Conservation (phyloP, 2,888 invertebrate genomes). For the Caenorhabditis drosophilae region DNA sequence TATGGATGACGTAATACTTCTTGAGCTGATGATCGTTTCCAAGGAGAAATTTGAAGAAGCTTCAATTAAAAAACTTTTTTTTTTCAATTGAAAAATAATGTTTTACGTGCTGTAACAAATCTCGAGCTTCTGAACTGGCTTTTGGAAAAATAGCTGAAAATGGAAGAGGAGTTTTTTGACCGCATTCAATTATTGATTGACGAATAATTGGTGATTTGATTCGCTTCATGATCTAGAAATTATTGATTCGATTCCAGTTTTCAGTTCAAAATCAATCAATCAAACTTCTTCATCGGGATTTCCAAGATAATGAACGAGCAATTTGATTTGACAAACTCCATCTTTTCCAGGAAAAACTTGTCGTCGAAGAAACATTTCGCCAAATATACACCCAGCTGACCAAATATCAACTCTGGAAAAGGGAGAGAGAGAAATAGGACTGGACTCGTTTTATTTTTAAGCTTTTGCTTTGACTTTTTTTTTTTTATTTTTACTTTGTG, state of each 20-base stretch:
- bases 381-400: slow-evolving; percentile 73
- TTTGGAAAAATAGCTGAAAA: slow-evolving; percentile 70
- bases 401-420: slow-evolving; percentile 71
- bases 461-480: not conserved
- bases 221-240: slow-evolving; percentile 59
- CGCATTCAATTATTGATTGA: slow-evolving; percentile 67
- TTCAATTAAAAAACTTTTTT: no score
- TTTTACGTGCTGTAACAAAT: slow-evolving; percentile 19
- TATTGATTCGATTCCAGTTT: no score
- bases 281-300: slow-evolving; percentile 69
- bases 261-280: no score
- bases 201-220: slow-evolving; percentile 70
- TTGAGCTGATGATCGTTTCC: slow-evolving; percentile 70
- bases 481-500: slow-evolving; percentile 58
- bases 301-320: slow-evolving; percentile 71
- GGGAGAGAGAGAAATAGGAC: not conserved
- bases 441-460: not conserved
- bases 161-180: slow-evolving; percentile 63
- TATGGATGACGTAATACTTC: slow-evolving; percentile 71
- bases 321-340: slow-evolving; percentile 65
- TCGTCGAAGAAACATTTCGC: slow-evolving; percentile 72
- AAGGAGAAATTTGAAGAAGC: slow-evolving; percentile 70
- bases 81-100: not conserved
- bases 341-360: slow-evolving; percentile 71
- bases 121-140: slow-evolving; percentile 70